phyloP scores from a whole-genome alignment of 2,888 invertebrate genomes.

The Phalera bucephala region DNA sequence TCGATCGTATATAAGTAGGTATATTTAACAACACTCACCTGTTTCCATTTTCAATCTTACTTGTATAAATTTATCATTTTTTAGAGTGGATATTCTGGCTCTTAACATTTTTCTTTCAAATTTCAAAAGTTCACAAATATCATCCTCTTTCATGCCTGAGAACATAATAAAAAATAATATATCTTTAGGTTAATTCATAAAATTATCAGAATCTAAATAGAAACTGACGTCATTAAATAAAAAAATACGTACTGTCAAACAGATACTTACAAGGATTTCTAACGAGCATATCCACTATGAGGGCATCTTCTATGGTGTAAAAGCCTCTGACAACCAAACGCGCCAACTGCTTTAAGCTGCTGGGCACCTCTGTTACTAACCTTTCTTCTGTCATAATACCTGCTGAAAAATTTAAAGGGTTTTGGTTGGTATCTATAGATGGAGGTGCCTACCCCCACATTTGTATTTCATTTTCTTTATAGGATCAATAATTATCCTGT shows the following conservation, averaged over 20 bases:
- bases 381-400: constrained; percentile 86
- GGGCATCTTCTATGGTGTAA: constrained; percentile 95
- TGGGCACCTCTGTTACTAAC: constrained; percentile 95
- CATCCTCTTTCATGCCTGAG: constrained; percentile 93
- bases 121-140: constrained; percentile 94
- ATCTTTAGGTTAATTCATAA: no score
- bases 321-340: constrained; percentile 96
- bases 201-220: no score
- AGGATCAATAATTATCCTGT: no score
- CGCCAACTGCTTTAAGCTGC: constrained; percentile 95
- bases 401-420: constrained; percentile 9
- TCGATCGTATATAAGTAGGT: no score
- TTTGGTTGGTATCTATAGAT: no score
- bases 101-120: constrained; percentile 97
- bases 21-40: constrained; percentile 76
- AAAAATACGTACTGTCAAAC: no score
- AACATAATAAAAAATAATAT: no score
- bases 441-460: no score
- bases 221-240: no score
- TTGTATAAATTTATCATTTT: constrained; percentile 97
- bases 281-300: constrained; percentile 97
- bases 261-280: constrained; percentile 94
- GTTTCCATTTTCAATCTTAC: constrained; percentile 97
- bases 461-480: no score
- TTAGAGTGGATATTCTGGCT: constrained; percentile 92